Base-by-base conservation (phyloP, 2,797 vertebrate genomes). In the Atherinosoma microstoma region DNA sequence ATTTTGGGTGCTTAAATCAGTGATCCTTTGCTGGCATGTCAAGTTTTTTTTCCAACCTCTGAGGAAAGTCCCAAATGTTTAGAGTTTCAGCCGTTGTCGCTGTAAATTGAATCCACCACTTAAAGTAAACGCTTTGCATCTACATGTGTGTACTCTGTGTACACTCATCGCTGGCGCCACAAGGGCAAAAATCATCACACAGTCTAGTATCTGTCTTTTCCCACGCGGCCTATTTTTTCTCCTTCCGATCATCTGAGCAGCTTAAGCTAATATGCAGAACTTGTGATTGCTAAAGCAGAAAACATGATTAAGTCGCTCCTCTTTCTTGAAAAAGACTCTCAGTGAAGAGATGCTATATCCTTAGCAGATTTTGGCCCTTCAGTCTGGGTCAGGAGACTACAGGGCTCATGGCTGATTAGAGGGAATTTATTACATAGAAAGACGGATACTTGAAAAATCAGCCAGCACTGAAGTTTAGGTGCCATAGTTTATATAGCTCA, bases 211-310 rank as follows among this genome's bases (percentile, higher is more conserved):
- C 32, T 75, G 73, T 56, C 63, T 65, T 80, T 75, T 49, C 65
- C 56, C 59, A 61, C 62, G 49, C 13, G 0, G 59, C 58, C 32
- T 64, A 45, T 65, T 76, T 82, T 54, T 60, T 72, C 70, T 75
- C 68, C 61, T 67, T 70, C 61, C 11, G 34, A 88, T 87, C 82
- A 75, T 87, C 79, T 76, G 76, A 82, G 84, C 80, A 78, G 87
- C 89, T 91, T 92, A 90, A 75, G 71, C 84, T 87, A 90, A 90
- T 92, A 85, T 82, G 89, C 88, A 84, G 88, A 93, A 91, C 88
- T 83, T 83, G 83, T 91, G 89, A 93, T 91, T 90, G 79, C 86
- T 79, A 87, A 91, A 82, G 86, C 89, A 91, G 89, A 91, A 92
- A 93, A 92, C 85, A 84, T 64, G 87, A 93, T 91, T 89, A 91